Percentiles rank a stretch among this genome's conserved stretches.
These are phyloP conservation scores for Rostratula benghalensis DNA, from an alignment of 2,113 vertebrate species.

Conservation along the genomic window DNA sequence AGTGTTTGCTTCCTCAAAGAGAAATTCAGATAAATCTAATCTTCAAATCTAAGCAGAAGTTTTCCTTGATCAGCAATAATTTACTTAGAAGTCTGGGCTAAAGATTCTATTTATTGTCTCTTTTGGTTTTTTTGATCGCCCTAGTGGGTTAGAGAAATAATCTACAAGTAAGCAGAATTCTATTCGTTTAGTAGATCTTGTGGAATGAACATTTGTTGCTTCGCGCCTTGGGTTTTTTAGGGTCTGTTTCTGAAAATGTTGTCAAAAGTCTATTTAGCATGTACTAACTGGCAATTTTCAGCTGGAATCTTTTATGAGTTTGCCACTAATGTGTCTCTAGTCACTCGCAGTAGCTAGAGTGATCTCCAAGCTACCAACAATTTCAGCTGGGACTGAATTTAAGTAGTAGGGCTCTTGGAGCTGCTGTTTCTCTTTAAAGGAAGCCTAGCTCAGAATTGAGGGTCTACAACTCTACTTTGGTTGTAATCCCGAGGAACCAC, in stretches of 20 bases:
- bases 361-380: not conserved
- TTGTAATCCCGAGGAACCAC: not conserved
- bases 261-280: not conserved
- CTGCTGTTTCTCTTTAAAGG: not conserved
- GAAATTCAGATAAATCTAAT: not conserved
- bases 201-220: not conserved
- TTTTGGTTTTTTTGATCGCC: fast-evolving
- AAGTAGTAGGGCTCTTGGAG: not conserved
- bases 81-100: not conserved
- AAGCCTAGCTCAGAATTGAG: not conserved
- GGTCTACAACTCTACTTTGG: not conserved
- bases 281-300: not conserved
- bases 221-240: not conserved
- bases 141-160: not conserved
- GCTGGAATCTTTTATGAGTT: not conserved
- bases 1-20: not conserved
- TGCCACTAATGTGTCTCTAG: not conserved
- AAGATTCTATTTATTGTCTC: not conserved
- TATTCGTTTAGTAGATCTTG: not conserved
- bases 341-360: not conserved
- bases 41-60: not conserved
- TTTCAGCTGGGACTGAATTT: not conserved
- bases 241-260: not conserved
- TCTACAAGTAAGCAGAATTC: not conserved
- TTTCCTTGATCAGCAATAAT: not conserved